These are phyloP conservation scores for Euglossa dilemma DNA, from an alignment of 1,140 invertebrate genomes.

Conservation along the genomic window DNA sequence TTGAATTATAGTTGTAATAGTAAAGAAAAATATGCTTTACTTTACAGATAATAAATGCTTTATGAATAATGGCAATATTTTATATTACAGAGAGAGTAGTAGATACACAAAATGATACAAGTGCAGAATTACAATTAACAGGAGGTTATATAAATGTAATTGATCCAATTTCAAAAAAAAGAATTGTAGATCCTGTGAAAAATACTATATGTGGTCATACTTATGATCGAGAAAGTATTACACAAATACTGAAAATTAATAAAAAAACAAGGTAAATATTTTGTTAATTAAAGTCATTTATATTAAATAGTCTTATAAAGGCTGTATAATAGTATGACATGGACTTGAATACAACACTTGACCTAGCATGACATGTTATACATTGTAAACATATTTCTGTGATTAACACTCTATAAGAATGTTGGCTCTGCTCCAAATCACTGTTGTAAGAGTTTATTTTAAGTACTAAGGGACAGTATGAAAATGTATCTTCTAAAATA, in stretches of 20 bases:
- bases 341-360: neutral
- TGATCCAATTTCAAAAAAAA: slow-evolving; percentile 84
- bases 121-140: slow-evolving; percentile 71
- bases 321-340: neutral
- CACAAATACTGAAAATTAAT: slow-evolving; percentile 76
- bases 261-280: slow-evolving; percentile 75
- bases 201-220: slow-evolving; percentile 83
- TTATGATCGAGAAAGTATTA: slow-evolving; percentile 82
- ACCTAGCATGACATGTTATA: neutral
- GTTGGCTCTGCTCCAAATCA: neutral
- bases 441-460: neutral
- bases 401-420: neutral
- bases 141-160: slow-evolving; percentile 74
- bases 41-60: neutral
- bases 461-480: neutral
- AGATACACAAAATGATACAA: slow-evolving; percentile 17
- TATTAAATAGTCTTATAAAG: slow-evolving; percentile 16
- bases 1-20: slow-evolving; percentile 33
- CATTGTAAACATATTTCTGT: neutral
- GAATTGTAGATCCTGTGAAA: slow-evolving; percentile 82
- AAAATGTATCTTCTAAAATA: neutral
- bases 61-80: neutral
- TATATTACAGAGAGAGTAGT: neutral
- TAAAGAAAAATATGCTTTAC: neutral
- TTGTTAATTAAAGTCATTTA: neutral